A percentile compares a stretch with the other conserved stretches of the same genome.
Conservation (phyloP, 1,140 invertebrate species). For the Rhagoletis pomonella region DNA sequence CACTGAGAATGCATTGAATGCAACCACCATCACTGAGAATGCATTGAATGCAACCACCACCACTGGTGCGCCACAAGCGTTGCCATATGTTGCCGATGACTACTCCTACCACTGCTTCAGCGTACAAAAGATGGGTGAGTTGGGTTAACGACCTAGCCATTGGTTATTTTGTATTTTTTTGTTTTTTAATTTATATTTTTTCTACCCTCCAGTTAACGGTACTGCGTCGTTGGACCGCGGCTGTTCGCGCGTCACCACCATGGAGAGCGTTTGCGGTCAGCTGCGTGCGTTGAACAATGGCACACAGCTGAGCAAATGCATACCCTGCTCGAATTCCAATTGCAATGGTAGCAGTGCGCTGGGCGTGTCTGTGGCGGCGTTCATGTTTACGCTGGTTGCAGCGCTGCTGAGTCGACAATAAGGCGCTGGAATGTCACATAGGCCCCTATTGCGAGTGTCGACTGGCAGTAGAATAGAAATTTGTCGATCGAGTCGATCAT, state of each 20-base stretch:
- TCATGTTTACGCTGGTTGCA: slow-evolving; percentile 63
- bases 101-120: slow-evolving; percentile 67
- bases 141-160: not conserved
- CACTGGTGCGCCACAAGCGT: not conserved
- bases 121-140: slow-evolving; percentile 61
- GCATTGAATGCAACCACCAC: not conserved
- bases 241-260: slow-evolving; percentile 64
- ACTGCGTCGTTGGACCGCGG: slow-evolving; percentile 61
- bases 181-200: not conserved
- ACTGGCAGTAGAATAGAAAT: not conserved
- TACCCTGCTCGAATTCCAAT: slow-evolving; percentile 66
- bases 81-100: slow-evolving; percentile 6
- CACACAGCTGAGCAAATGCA: slow-evolving; percentile 59
- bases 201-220: slow-evolving; percentile 60
- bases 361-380: slow-evolving; percentile 60
- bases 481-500: too few species aligned
- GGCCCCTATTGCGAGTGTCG: slow-evolving; percentile 61
- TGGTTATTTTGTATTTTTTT: not conserved
- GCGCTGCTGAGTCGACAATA: slow-evolving; percentile 62
- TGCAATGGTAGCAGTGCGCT: slow-evolving; percentile 64
- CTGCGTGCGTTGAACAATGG: slow-evolving; percentile 56
- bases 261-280: slow-evolving; percentile 62
- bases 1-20: slow-evolving; percentile 31
- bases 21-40: not conserved
- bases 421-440: not conserved